These are phyloP conservation scores for Rhinatrema bivittatum DNA, from an alignment of 2,797 vertebrate species.

Conservation along the genomic window DNA sequence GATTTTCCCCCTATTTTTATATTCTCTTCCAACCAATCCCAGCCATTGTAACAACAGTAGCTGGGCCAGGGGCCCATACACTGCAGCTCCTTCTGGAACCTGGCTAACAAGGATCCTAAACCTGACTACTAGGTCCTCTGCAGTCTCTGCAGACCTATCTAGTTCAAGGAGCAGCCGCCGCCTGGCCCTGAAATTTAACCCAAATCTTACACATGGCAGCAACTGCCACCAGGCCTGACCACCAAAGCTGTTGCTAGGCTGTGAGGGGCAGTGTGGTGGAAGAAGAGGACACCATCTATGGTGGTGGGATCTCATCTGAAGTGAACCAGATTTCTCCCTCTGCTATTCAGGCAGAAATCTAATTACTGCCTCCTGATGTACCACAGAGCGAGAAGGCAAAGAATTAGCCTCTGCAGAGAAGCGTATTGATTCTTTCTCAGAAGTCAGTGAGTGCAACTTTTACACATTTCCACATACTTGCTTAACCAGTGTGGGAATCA, in stretches of 20 bases:
- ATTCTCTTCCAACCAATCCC: no score
- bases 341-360: constrained; percentile 61
- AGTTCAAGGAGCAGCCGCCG: no score
- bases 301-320: constrained; percentile 55
- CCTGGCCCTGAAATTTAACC: no score
- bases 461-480: constrained; percentile 53
- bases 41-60: no score
- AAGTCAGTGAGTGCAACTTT: constrained; percentile 57
- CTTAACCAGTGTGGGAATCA: constrained; percentile 52
- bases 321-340: constrained; percentile 53
- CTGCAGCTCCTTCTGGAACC: no score
- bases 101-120: no score
- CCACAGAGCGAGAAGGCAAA: constrained; percentile 48
- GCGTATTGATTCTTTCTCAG: constrained; percentile 59
- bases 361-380: constrained; percentile 57
- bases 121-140: no score
- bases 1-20: no score
- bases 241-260: constrained; percentile 47
- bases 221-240: no score
- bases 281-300: constrained; percentile 48
- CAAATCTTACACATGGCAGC: no score
- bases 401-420: constrained; percentile 50
- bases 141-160: no score
- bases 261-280: constrained; percentile 42
- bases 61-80: no score